phyloP scores from a whole-genome alignment of 1,140 invertebrate species.

The Drosophila melanica region DNA sequence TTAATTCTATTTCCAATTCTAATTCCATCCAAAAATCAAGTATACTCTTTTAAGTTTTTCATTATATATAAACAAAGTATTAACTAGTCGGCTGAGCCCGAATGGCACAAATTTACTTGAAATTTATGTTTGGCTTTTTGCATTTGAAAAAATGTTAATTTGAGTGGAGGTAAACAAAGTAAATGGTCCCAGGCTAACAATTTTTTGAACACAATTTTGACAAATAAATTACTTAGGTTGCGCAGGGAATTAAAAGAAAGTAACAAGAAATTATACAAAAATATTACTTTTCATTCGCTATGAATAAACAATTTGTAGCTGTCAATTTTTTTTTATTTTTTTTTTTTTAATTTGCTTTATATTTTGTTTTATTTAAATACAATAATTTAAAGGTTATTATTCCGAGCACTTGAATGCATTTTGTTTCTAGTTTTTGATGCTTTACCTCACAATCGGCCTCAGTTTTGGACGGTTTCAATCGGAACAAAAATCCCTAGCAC shows the following conservation, averaged over 20 bases:
- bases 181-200: slow-evolving; percentile 52
- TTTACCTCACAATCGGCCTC: slow-evolving; percentile 75
- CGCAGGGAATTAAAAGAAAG: slow-evolving; percentile 52
- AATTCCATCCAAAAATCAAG: too few relatives aligned
- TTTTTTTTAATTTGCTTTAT: too few relatives aligned
- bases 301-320: slow-evolving; percentile 3
- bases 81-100: not conserved
- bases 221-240: slow-evolving; percentile 60
- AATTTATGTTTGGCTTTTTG: slow-evolving; percentile 5
- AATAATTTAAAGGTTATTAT: too few relatives aligned
- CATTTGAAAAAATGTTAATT: slow-evolving; percentile 67
- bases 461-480: slow-evolving; percentile 84
- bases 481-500: slow-evolving; percentile 75
- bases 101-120: not conserved
- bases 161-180: slow-evolving; percentile 60
- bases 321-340: not conserved
- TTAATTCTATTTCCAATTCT: too few relatives aligned
- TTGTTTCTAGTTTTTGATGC: slow-evolving; percentile 33
- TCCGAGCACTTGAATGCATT: not conserved
- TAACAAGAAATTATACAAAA: slow-evolving; percentile 21
- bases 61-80: too few relatives aligned
- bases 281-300: not conserved
- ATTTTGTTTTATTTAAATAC: too few relatives aligned
- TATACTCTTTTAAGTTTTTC: too few relatives aligned
- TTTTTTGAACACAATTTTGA: slow-evolving; percentile 17